phyloP scores from a whole-genome alignment of 1,140 invertebrate genomes.

The Sycobia sp. region DNA sequence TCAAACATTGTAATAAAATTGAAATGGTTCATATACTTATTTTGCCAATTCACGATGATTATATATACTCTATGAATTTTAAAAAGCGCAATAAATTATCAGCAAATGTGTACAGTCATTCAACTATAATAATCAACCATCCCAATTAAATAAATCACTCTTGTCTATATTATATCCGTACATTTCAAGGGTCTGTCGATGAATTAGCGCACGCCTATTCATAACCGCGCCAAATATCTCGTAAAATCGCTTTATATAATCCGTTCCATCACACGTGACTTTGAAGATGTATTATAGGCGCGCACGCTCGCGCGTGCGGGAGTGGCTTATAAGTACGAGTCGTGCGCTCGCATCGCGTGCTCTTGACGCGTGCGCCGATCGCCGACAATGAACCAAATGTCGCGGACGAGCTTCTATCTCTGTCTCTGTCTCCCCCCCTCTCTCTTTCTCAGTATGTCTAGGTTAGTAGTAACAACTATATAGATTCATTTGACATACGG shows the following conservation, averaged over 20 bases:
- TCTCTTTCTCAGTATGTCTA: conserved; percentile 48
- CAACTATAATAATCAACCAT: too few relatives aligned
- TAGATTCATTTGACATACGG: conserved; percentile 44
- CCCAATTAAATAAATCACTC: too few relatives aligned
- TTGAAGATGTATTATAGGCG: conserved; percentile 8
- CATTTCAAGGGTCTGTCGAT: neutral
- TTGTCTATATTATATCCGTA: too few relatives aligned
- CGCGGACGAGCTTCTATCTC: conserved; percentile 9
- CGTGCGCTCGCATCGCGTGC: conserved; percentile 1
- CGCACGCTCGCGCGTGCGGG: too few relatives aligned
- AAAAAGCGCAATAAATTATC: too few relatives aligned
- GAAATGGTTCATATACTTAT: too few relatives aligned
- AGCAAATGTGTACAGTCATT: too few relatives aligned
- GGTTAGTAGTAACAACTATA: conserved; percentile 53
- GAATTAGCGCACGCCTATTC: neutral
- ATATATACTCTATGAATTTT: too few relatives aligned
- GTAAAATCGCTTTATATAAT: neutral
- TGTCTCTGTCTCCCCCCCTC: too few relatives aligned
- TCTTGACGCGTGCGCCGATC: conserved; percentile 24
- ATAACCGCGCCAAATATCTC: too few relatives aligned
- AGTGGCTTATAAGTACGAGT: neutral
- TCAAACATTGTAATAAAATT: too few relatives aligned
- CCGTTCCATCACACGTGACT: neutral
- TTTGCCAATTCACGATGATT: too few relatives aligned
- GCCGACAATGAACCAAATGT: conserved; percentile 56